phyloP scores from a whole-genome alignment of 2,888 invertebrate species.

The Molorchus minor region DNA sequence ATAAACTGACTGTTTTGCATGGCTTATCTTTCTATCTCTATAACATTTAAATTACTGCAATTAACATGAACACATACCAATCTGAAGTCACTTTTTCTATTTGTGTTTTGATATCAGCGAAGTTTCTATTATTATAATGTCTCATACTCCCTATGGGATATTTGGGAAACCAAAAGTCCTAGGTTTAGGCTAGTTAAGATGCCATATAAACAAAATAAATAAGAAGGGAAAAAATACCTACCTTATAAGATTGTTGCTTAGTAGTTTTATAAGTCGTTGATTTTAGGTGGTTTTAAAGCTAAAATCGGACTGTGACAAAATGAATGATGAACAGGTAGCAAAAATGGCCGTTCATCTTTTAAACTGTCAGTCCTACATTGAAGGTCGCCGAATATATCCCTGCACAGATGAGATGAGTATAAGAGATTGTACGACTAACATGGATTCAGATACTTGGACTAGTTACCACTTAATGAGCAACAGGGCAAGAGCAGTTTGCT shows the following conservation, averaged over 20 bases:
- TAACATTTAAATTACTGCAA: too few species aligned
- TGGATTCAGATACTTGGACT: conserved; percentile 75
- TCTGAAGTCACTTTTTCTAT: too few species aligned
- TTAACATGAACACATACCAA: too few species aligned
- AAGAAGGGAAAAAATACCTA: not conserved
- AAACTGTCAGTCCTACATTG: conserved; percentile 73
- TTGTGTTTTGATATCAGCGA: not conserved
- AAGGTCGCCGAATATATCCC: conserved; percentile 68
- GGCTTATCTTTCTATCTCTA: too few species aligned
- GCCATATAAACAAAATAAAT: not conserved
- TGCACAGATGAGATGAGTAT: conserved; percentile 72
- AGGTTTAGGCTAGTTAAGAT: not conserved
- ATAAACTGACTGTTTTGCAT: too few species aligned
- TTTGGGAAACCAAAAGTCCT: not conserved
- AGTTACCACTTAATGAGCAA: conserved; percentile 75
- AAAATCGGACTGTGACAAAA: conserved; percentile 67
- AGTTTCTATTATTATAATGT: not conserved
- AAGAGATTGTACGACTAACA: conserved; percentile 70
- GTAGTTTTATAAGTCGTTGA: too few species aligned
- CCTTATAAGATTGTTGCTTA: conserved; percentile 14
- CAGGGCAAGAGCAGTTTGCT: conserved; percentile 74
- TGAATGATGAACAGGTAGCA: conserved; percentile 73
- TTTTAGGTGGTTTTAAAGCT: conserved; percentile 72
- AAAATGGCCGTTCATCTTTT: conserved; percentile 73
- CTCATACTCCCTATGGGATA: not conserved